Conservation (phyloP, 2,888 invertebrate species). For the Acronicta leporina region DNA sequence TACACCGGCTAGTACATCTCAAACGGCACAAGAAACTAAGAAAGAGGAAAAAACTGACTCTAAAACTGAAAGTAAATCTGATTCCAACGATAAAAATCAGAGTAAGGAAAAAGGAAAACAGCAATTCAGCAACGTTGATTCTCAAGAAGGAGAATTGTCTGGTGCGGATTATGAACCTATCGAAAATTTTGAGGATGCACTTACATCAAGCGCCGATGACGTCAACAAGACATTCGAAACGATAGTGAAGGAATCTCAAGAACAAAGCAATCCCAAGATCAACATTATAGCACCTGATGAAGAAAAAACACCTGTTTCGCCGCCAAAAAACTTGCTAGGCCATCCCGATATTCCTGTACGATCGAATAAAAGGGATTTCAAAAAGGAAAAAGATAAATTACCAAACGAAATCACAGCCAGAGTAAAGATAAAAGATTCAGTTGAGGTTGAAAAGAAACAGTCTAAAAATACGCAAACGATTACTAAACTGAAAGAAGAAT, state of each 20-base stretch:
- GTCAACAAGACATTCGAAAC: slow-evolving; percentile 83
- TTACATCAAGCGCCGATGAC: slow-evolving; percentile 81
- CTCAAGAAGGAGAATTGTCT: slow-evolving; percentile 37
- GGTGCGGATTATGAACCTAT: slow-evolving; percentile 74
- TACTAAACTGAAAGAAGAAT: slow-evolving; percentile 62
- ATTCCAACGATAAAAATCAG: slow-evolving; percentile 55
- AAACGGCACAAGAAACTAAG: slow-evolving; percentile 52
- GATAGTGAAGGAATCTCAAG: slow-evolving; percentile 72
- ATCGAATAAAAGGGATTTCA: slow-evolving; percentile 87
- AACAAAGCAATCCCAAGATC: slow-evolving; percentile 72
- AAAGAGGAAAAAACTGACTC: slow-evolving; percentile 65
- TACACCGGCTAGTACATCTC: slow-evolving; percentile 39
- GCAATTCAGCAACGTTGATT: slow-evolving; percentile 56
- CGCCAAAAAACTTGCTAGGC: slow-evolving; percentile 89
- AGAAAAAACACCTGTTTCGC: slow-evolving; percentile 72
- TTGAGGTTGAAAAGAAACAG: slow-evolving; percentile 68
- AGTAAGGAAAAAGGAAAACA: slow-evolving; percentile 74
- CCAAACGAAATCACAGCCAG: slow-evolving; percentile 78
- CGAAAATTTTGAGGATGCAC: slow-evolving; percentile 83
- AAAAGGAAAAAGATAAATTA: slow-evolving; percentile 86
- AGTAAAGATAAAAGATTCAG: slow-evolving; percentile 82
- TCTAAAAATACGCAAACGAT: slow-evolving; percentile 77
- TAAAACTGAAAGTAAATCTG: slow-evolving; percentile 57
- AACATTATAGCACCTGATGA: slow-evolving; percentile 75
- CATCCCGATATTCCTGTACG: slow-evolving; percentile 86